Evolutionary conservation across 2,797 vertebrate genomes (phyloP).

Genomic region (Fringilla coelebs): DNA sequence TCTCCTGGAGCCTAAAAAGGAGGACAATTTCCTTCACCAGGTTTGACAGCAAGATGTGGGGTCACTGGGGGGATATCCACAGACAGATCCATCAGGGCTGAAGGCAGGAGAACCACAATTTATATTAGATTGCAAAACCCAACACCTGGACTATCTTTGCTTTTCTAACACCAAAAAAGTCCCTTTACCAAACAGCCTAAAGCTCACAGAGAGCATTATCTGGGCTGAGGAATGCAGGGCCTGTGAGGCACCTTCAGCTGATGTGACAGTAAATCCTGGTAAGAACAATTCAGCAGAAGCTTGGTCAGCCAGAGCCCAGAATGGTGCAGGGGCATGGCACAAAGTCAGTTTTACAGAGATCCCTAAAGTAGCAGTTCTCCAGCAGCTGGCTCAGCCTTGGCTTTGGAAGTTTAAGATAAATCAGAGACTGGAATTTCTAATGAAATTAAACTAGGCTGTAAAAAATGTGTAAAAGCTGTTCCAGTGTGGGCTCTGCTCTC

Average conservation of each 20-base stretch:
- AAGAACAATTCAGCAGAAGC: not conserved
- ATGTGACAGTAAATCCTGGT: not conserved
- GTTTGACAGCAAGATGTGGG: not conserved
- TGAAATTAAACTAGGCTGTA: not conserved
- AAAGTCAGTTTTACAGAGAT: not conserved
- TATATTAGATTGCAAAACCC: not conserved
- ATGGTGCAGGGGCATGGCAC: not conserved
- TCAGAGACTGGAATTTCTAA: not conserved
- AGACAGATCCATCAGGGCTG: not conserved
- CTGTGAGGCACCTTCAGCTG: not conserved
- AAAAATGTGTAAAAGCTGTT: not conserved
- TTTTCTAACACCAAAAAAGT: not conserved
- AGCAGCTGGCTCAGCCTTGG: not conserved
- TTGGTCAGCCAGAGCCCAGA: not conserved
- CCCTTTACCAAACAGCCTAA: not conserved
- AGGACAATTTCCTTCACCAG: not conserved
- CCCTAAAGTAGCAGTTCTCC: not conserved
- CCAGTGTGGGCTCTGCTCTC: not conserved
- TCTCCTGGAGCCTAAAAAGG: not conserved
- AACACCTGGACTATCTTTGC: not conserved
- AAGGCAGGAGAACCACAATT: not conserved
- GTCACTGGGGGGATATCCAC: not conserved
- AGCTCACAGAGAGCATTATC: not conserved
- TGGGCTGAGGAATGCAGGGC: not conserved
- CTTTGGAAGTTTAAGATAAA: not conserved